Evolutionary conservation across 2,888 invertebrate genomes (phyloP), one percentile per base, ranked within the genome.

Genomic region (Fissipunctia ypsillon): DNA sequence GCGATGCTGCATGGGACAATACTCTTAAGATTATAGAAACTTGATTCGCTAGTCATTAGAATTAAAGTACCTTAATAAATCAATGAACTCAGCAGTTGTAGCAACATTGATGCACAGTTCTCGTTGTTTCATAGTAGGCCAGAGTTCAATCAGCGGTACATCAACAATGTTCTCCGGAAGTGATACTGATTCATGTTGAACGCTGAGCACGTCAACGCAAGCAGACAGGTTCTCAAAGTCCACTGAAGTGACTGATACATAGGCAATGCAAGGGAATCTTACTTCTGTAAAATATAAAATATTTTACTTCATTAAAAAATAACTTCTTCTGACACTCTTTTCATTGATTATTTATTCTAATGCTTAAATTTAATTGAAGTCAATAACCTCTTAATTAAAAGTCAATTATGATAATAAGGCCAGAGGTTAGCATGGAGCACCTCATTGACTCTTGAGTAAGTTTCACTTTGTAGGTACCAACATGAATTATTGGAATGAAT

Each of bases 221-320:
- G 97, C 97, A 1, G 95, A 92, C 2, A 97, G 89, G 38, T 96
- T 94, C 61, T 95, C 92, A 83, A 96, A 97, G 85, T 97, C 96
- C 0, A 97, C 95, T 7, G 96, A 94, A 69, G 97, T 95, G 0
- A 97, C 96, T 28, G 97, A 94, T 10, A 97, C 95, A 22, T 97
- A 95, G 0, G 97, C 97, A 45, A 97, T 93, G 64, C 97, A 97
- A 0, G 97, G 97, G 90, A 97, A 97, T 84, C 97, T 96, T 22
- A 97, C 97, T 78, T 97, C 96, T 91, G 92, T 6, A 92, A 93
- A 60, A 54, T 19, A 28, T n/a, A 0, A 77, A 76, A 31, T 4
- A 35, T n/a, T 1, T 25, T 2, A 22, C 1, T 38, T 38, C 1
- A 28, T 3, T 6, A 28, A 2, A 63, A 19, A 41, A 6, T 1